Evolutionary conservation across 2,113 vertebrate species (phyloP), one percentile per base, ranked within the genome.

Genomic region (Cairina moschata): DNA sequence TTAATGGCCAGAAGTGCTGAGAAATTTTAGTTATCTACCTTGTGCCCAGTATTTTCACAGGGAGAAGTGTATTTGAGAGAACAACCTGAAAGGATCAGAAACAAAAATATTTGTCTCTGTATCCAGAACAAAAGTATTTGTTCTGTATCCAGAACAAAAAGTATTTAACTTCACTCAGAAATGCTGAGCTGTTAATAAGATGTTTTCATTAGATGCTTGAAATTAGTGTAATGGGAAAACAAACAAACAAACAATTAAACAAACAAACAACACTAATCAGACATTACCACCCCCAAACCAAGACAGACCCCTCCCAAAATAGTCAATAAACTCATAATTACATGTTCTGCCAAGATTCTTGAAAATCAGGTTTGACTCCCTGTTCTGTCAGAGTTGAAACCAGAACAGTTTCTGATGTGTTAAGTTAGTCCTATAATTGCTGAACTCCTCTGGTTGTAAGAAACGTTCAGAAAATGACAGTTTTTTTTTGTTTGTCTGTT

Each of bases 21-120:
- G 13, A 72, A 10, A 62, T 50, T 78, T 75, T 72, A 69, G 7
- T 58, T 78, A 5, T 40, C 21, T 52, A 5, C 6, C 8, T 74
- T 82, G 6, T 18, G 29, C 1, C 3, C 3, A 1, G 29, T 72
- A 34, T 74, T 94, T 87, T 92, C 26, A 52, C 9, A 32, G 11
- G 4, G 4, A 36, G 8, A 69, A 89, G 25, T 32, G 9, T 3
- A 50, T 48, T 31, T 76, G 0, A 0, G 14, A 59, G 18, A 76
- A 25, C 1, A 62, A 1, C 4, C 17, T 18, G 25, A 58, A 36
- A 22, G 6, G 14, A 79, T 48, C 9, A 1, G 3, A 16, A 10
- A 40, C 38, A 40, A 11, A 40, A 40, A 10, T 40, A 40, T 40
- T 40, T 40, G 38, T 40, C 38, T 40, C 38, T 40, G 38, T 40